Base-by-base conservation (phyloP, 2,113 vertebrate genomes). In the Cebidichthys violaceus region DNA sequence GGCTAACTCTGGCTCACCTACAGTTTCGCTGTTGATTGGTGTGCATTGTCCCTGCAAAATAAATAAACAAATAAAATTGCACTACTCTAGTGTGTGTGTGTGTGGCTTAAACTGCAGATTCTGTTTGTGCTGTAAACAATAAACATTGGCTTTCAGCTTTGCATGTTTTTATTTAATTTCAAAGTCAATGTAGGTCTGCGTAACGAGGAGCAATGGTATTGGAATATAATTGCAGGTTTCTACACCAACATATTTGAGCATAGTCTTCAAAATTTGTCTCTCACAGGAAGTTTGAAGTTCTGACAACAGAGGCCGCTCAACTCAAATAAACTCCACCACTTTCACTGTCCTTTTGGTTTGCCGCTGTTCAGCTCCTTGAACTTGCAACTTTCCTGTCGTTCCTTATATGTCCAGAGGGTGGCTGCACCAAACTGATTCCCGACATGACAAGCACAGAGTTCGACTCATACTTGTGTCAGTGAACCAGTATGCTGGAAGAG, bases 121-220 rank as follows among this genome's bases (percentile, higher is more conserved):
- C 29, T 7, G 10, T 29, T 6, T 69, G 43, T 75, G 55, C 39
- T 69, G 43, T 75, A 14, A 84, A 70, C 55, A 86, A 90, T 88
- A 77, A 77, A 90, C 60, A 5, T 0, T 0, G 5, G 70, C 22
- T 64, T 69, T 22, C 17, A 57, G 0, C 18, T 64, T 31, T 59
- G 7, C 1, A 2, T 61, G 14, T 4, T 55, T 54, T 24, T 24
- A 13, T 33, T 33, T 33, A 33, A 57, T 27, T 27, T 57, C n/a
- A 24, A 55, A 13, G 10, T 55, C 1, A 55, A 1, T 33, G 8
- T 9, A 61, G 35, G 59, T 61, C 59, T n/a, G 57, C 10, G 8
- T 61, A 35, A 37, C 9, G 4, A 33, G 29, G 59, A 10, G 59
- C 2, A 20, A 35, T 61, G 31, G 20, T 64, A n/a, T 43, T 9